Evolutionary conservation across 2,113 vertebrate genomes (phyloP), one percentile per base, ranked within the genome.

Genomic region (Ictalurus furcatus): DNA sequence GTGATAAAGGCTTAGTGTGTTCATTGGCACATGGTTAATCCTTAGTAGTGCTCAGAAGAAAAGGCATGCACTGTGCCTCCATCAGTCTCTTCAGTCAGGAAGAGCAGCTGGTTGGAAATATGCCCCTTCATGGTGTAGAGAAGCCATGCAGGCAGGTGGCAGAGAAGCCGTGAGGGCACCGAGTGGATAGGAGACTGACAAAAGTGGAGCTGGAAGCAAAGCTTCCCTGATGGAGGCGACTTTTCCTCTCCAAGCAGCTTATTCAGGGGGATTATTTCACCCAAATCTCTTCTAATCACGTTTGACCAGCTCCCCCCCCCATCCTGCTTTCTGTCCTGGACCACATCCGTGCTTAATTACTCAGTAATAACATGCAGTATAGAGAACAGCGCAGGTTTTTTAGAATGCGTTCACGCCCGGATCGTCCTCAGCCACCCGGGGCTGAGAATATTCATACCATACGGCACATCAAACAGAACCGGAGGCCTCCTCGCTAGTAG

Each of bases 211-310:
- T 87, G 63, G 54, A 87, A 59, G 44, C 54, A 84, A 58, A 80
- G 69, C 71, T 90, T 90, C 88, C 89, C 89, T 76, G 73, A 86
- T 71, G 80, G 88, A 91, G 87, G 88, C 92, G 85, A 91, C 89
- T 92, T 91, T 94, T 81, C 81, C 87, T 73, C 81, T 82, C 23
- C 76, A 85, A 90, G 93, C 92, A 88, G 93, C 89, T 95, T 92
- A 94, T 91, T 88, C 63, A 34, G 81, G 80, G 76, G 92, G 94
- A 94, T 95, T 94, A 95, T 93, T 94, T 90, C 93, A 88, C 93
- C 91, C 92, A 95, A 94, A 95, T 94, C 92, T 93, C 85, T 76
- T 89, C 92, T 94, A 94, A 95, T 95, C 93, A 92, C 92, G 92
- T 94, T 82, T 65, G 88, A 87, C 88, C 91, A 92, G 89, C 88